phyloP scores from a whole-genome alignment of 2,113 vertebrate species.

The Ptyas mucosa region DNA sequence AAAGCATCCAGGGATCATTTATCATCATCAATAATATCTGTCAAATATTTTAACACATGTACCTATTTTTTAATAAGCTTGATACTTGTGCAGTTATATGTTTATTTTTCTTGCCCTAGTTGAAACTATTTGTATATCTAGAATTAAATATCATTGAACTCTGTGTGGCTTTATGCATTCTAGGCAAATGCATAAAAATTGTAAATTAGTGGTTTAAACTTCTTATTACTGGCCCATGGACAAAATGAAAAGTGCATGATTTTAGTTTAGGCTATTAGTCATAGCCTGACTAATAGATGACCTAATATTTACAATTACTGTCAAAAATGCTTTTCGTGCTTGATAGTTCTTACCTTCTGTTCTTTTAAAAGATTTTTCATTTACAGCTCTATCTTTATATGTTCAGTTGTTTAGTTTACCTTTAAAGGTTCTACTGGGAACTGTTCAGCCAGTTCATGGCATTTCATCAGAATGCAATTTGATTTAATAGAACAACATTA shows the following conservation, averaged over 20 bases:
- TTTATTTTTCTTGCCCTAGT: neutral
- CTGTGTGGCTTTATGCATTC: neutral
- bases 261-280: neutral
- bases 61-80: neutral
- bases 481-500: slow-evolving; percentile 57
- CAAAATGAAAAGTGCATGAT: slow-evolving; percentile 35
- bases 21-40: neutral
- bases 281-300: slow-evolving; percentile 46
- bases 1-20: neutral
- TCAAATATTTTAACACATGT: neutral
- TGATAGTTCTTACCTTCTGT: slow-evolving; percentile 51
- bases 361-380: slow-evolving; percentile 46
- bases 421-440: slow-evolving; percentile 35
- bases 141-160: neutral
- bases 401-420: slow-evolving; percentile 36
- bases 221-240: neutral
- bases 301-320: slow-evolving; percentile 66
- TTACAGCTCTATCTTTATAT: slow-evolving; percentile 18
- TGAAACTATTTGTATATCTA: neutral
- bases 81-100: neutral
- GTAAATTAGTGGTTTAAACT: neutral
- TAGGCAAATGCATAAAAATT: neutral
- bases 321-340: slow-evolving; percentile 58
- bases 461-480: slow-evolving; percentile 50
- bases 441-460: slow-evolving; percentile 52